Evolutionary conservation across 2,888 invertebrate species (phyloP).

Genomic region (Galerucella calmariensis): DNA sequence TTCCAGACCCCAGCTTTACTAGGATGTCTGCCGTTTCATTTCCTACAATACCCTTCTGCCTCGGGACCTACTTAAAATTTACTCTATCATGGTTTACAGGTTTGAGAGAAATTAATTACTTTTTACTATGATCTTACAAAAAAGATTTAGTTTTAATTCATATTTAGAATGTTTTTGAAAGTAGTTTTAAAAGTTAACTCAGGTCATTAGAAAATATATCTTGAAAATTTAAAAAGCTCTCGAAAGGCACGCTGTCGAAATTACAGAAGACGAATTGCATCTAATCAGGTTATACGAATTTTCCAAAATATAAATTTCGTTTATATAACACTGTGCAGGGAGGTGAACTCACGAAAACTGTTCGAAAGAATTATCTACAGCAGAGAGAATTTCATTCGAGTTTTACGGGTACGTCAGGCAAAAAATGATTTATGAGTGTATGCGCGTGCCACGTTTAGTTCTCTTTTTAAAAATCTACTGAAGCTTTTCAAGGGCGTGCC

Average conservation of each 20-base stretch:
- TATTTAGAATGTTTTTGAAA: too few relatives aligned
- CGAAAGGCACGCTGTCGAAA: constrained; percentile 8
- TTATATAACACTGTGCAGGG: constrained; percentile 12
- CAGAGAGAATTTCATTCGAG: constrained; percentile 54
- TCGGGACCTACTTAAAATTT: too few relatives aligned
- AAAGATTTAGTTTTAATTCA: too few relatives aligned
- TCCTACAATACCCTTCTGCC: too few relatives aligned
- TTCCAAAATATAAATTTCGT: constrained; percentile 27
- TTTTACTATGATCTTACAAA: too few relatives aligned
- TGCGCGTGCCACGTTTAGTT: constrained; percentile 52
- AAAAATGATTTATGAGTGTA: constrained; percentile 54
- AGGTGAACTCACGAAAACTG: constrained; percentile 47
- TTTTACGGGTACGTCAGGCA: constrained; percentile 57
- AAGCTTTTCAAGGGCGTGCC: background rate
- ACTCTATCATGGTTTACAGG: too few relatives aligned
- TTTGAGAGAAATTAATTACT: too few relatives aligned
- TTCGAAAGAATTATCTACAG: constrained; percentile 52
- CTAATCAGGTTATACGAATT: constrained; percentile 29
- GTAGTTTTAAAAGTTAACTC: background rate
- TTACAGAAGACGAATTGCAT: constrained; percentile 19
- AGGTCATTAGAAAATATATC: background rate
- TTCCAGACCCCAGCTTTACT: too few relatives aligned
- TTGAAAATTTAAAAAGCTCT: background rate
- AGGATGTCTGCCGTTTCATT: too few relatives aligned
- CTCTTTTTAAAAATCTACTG: constrained; percentile 38